phyloP scores from a whole-genome alignment of 2,113 vertebrate species.

The Zonotrichia leucophrys region DNA sequence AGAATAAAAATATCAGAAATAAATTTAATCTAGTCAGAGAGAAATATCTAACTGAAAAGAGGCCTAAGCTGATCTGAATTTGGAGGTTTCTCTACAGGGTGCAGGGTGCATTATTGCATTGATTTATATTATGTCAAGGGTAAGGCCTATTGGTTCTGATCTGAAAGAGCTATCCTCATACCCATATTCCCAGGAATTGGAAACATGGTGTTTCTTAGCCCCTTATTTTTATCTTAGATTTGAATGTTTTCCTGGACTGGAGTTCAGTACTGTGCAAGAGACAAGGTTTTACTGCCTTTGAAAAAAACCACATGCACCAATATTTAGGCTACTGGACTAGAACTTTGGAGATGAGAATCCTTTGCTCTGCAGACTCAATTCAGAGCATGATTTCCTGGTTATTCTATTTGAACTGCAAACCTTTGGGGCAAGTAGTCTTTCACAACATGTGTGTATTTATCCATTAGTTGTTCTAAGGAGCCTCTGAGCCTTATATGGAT shows the following conservation, averaged over 20 bases:
- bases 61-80: background rate
- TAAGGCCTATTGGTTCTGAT: background rate
- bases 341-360: background rate
- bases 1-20: background rate
- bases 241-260: background rate
- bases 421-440: background rate
- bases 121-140: background rate
- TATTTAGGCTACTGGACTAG: background rate
- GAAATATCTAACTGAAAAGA: background rate
- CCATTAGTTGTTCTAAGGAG: background rate
- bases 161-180: background rate
- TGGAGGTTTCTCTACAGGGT: accelerated
- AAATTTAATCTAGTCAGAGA: background rate
- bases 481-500: background rate
- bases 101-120: background rate
- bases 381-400: background rate
- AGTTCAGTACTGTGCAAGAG: background rate
- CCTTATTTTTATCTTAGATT: background rate
- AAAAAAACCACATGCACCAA: background rate
- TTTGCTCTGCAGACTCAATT: background rate
- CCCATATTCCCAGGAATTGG: accelerated
- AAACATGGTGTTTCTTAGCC: background rate
- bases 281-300: background rate
- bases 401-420: background rate
- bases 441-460: background rate